Percentiles rank a stretch among this genome's conserved stretches.
Evolutionary conservation across 2,888 invertebrate species (phyloP).

Genomic region (Calameuta filiformis): DNA sequence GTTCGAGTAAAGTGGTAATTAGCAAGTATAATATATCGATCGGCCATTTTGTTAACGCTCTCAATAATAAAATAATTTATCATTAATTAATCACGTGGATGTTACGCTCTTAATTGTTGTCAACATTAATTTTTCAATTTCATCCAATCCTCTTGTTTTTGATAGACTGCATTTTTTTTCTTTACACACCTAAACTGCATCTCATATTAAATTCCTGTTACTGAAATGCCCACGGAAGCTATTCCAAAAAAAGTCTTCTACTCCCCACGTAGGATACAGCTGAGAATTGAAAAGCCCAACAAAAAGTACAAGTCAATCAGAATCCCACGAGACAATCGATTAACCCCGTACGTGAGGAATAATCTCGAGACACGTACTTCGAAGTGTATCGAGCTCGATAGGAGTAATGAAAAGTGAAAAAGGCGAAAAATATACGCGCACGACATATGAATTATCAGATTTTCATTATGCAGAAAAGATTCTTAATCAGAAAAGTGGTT

Average conservation of each 20-base stretch:
- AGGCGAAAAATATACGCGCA: background rate
- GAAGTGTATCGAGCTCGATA: background rate
- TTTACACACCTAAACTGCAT: background rate
- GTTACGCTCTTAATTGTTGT: background rate
- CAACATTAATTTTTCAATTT: background rate
- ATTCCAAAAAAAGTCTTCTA: background rate
- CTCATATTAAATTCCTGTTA: background rate
- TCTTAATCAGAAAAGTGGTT: background rate
- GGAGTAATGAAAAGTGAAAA: background rate
- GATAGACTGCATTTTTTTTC: background rate
- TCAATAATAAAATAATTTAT: background rate
- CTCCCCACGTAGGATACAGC: too few relatives aligned
- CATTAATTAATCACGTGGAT: background rate
- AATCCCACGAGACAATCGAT: background rate
- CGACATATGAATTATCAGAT: background rate
- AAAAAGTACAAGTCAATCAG: background rate
- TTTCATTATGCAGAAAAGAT: background rate
- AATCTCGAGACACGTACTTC: background rate
- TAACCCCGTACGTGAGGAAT: background rate
- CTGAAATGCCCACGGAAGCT: background rate
- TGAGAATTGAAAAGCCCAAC: too few relatives aligned
- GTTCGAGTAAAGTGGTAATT: slow-evolving; percentile 23
- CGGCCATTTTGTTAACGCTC: background rate
- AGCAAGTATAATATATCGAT: slow-evolving; percentile 40
- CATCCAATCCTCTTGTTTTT: background rate